Evolutionary conservation across 2,113 vertebrate genomes (phyloP).

Genomic region (Sylvia atricapilla): DNA sequence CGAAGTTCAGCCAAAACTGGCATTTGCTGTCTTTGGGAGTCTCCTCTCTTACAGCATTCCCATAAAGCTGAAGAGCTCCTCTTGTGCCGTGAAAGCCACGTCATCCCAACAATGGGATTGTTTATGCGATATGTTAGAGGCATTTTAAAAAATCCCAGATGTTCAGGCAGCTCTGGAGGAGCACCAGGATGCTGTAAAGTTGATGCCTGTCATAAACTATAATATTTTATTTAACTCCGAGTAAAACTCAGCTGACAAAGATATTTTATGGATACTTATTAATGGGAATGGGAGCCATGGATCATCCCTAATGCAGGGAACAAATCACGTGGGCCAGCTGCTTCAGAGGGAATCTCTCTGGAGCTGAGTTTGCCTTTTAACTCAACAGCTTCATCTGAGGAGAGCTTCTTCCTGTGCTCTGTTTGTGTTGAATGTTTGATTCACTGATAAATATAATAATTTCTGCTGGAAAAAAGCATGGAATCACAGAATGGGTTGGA

Average conservation of each 20-base stretch:
- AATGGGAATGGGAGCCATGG: constrained; percentile 36
- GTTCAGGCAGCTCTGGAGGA: constrained; percentile 37
- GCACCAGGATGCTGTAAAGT: constrained; percentile 34
- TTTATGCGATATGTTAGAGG: neutral
- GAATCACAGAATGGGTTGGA: neutral
- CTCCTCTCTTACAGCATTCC: constrained; percentile 38
- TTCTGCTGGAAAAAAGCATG: neutral
- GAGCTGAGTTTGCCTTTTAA: neutral
- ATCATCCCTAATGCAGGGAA: constrained; percentile 34
- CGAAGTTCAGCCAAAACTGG: neutral
- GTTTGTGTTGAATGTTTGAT: neutral
- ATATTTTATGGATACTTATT: constrained; percentile 45
- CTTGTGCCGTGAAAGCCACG: constrained; percentile 20
- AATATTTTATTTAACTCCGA: constrained; percentile 53
- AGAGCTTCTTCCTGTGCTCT: neutral
- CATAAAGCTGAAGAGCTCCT: constrained; percentile 37
- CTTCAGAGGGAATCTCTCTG: constrained; percentile 33
- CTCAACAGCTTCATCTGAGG: neutral
- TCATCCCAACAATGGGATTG: constrained; percentile 34
- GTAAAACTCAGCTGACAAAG: constrained; percentile 59
- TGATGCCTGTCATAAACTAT: constrained; percentile 28
- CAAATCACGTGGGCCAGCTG: constrained; percentile 15
- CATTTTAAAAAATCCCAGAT: neutral
- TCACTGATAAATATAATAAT: neutral
- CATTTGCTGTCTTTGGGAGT: neutral